Percentiles rank a stretch among this genome's conserved stretches.
phyloP scores from a whole-genome alignment of 2,113 vertebrate genomes.

The Hipposideros armiger region DNA sequence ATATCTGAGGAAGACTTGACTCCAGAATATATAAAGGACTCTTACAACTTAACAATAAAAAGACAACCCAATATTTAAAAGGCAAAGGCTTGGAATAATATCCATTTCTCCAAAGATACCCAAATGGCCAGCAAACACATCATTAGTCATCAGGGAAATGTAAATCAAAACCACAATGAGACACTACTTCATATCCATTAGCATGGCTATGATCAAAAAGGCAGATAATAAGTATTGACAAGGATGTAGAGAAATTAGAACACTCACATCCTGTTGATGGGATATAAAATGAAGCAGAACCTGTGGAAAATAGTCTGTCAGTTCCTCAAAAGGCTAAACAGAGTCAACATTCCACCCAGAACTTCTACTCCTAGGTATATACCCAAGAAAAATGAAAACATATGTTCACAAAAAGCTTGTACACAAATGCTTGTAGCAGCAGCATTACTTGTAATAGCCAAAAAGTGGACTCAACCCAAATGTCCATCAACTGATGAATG shows the following conservation, averaged over 20 bases:
- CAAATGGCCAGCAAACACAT: neutral
- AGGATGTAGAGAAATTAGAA: neutral
- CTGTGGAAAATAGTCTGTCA: neutral
- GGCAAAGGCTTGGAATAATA: neutral
- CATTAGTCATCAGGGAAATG: neutral
- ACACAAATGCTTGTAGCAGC: neutral
- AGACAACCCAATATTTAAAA: neutral
- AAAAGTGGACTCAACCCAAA: neutral
- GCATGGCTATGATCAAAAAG: neutral
- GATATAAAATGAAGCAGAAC: neutral
- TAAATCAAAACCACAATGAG: neutral
- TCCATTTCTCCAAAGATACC: conserved; percentile 3
- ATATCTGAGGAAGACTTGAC: neutral
- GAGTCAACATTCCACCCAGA: neutral
- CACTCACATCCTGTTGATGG: neutral
- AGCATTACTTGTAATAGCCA: neutral
- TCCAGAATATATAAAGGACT: conserved; percentile 28
- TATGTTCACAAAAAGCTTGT: neutral
- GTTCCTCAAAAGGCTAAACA: neutral
- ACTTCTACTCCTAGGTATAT: neutral
- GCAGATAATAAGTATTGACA: neutral
- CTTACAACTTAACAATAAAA: conserved; percentile 14
- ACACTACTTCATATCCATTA: neutral
- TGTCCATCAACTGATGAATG: neutral
- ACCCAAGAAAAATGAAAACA: neutral